A percentile compares a stretch with the other conserved stretches of the same genome.
Conservation (phyloP, 2,797 vertebrate species). For the Crenuchus spilurus region DNA sequence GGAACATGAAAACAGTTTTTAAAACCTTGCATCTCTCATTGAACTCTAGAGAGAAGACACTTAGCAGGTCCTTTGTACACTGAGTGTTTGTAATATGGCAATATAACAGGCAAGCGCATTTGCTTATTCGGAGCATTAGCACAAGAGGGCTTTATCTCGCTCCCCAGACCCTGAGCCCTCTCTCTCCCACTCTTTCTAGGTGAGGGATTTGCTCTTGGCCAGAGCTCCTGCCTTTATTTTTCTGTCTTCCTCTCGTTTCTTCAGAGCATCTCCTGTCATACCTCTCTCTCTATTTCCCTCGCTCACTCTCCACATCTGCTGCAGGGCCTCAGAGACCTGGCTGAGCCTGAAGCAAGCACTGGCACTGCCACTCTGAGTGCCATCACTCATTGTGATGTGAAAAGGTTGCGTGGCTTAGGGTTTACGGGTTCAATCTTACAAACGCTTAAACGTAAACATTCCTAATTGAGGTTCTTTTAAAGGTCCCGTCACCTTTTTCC, state of each 20-base stretch:
- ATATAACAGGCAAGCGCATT: constrained; percentile 46
- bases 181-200: constrained; percentile 35
- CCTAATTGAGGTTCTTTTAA: too few species aligned
- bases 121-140: constrained; percentile 51
- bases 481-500: too few species aligned
- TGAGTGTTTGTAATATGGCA: constrained; percentile 43
- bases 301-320: constrained; percentile 37
- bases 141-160: constrained; percentile 48
- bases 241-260: constrained; percentile 41
- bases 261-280: constrained; percentile 8
- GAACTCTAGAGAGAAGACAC: not conserved
- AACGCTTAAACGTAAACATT: not conserved
- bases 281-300: constrained; percentile 19
- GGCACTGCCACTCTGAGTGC: constrained; percentile 45
- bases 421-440: not conserved
- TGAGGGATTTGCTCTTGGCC: constrained; percentile 55
- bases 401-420: too few species aligned
- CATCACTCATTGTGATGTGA: constrained; percentile 65
- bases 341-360: constrained; percentile 38
- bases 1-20: not conserved
- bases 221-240: constrained; percentile 45
- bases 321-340: constrained; percentile 32
- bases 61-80: constrained; percentile 9
- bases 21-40: not conserved
- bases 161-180: constrained; percentile 40